phyloP scores from a whole-genome alignment of 2,888 invertebrate genomes.

The Cryptosula pallasiana region DNA sequence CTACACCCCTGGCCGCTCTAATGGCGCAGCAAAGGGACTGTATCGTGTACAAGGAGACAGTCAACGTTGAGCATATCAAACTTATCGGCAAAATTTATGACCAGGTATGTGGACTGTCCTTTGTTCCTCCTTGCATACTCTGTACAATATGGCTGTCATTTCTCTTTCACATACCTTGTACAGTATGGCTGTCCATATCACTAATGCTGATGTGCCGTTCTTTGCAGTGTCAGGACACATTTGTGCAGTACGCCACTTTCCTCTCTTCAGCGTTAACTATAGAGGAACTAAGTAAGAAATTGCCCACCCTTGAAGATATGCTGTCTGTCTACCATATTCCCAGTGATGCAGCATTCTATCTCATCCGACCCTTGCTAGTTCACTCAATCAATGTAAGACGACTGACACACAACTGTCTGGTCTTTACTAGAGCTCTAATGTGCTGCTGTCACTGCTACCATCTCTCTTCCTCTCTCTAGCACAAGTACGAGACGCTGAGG shows the following conservation, averaged over 20 bases:
- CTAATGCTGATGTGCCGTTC: slow-evolving; percentile 30
- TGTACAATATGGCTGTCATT: no score
- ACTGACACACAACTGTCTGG: no score
- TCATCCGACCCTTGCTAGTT: slow-evolving; percentile 84
- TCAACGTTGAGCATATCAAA: slow-evolving; percentile 56
- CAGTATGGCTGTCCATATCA: not conserved
- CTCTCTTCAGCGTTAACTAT: slow-evolving; percentile 85
- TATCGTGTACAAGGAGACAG: slow-evolving; percentile 66
- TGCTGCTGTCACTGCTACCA: not conserved
- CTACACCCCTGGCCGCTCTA: slow-evolving; percentile 77
- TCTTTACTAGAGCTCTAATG: no score
- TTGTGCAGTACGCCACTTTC: slow-evolving; percentile 96
- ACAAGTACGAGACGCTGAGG: slow-evolving; percentile 20
- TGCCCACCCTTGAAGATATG: slow-evolving; percentile 83
- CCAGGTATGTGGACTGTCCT: slow-evolving; percentile 53
- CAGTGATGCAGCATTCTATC: slow-evolving; percentile 94
- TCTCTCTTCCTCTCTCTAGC: no score
- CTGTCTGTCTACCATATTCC: slow-evolving; percentile 87
- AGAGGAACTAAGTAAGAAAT: slow-evolving; percentile 81
- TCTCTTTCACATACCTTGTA: not conserved
- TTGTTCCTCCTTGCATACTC: not conserved
- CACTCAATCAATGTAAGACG: slow-evolving; percentile 75
- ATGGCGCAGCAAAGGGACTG: slow-evolving; percentile 96
- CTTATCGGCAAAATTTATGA: slow-evolving; percentile 73
- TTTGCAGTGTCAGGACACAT: slow-evolving; percentile 97